Percentiles rank a stretch among this genome's conserved stretches.
Conservation (phyloP, 2,797 vertebrate genomes). For the Moxostoma hubbsi region DNA sequence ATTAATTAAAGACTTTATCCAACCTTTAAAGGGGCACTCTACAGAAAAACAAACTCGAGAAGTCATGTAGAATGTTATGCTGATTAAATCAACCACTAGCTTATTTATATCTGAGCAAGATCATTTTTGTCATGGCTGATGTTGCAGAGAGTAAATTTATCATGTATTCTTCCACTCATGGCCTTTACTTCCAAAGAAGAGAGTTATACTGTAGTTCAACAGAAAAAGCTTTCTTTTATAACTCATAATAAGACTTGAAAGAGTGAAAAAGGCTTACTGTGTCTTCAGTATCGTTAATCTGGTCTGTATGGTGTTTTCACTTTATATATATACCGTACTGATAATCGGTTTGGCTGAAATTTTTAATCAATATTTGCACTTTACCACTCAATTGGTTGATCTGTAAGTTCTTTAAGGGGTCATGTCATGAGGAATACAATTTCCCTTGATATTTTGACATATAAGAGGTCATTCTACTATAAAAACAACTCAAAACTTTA, state of each 20-base stretch:
- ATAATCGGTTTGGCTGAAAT: too few species aligned
- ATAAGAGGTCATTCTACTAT: too few species aligned
- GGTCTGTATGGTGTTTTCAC: background rate
- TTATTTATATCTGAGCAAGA: background rate
- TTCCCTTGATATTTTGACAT: too few species aligned
- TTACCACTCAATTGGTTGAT: too few species aligned
- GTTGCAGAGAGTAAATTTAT: background rate
- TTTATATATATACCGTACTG: too few species aligned
- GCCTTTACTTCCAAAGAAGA: constrained; percentile 38
- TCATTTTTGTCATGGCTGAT: background rate
- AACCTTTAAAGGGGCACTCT: background rate
- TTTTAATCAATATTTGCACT: too few species aligned
- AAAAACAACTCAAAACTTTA: too few species aligned
- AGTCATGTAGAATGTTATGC: background rate
- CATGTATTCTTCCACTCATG: constrained; percentile 26
- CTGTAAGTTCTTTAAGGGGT: too few species aligned
- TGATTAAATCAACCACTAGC: background rate
- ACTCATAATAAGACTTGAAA: constrained; percentile 30
- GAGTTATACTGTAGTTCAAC: background rate
- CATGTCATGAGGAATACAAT: too few species aligned
- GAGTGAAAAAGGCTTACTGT: too few species aligned
- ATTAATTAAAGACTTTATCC: background rate
- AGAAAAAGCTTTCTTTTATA: constrained; percentile 30
- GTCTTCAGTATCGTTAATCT: too few species aligned
- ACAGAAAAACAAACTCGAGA: background rate